phyloP scores from a whole-genome alignment of 2,888 invertebrate genomes.

The Macaria notata region DNA sequence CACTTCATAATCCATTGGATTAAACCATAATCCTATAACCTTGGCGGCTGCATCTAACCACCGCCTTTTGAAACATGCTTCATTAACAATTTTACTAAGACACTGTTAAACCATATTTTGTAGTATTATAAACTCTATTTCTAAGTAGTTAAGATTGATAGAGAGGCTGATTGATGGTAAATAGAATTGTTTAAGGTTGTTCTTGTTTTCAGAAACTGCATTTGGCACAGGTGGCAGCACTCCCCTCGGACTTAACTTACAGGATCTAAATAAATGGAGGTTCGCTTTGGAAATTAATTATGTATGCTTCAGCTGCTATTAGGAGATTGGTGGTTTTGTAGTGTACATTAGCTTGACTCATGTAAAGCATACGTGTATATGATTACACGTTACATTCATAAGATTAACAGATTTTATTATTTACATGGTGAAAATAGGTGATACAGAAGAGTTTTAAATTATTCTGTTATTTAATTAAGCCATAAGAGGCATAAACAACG shows the following conservation, averaged over 20 bases:
- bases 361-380: neutral
- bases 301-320: constrained; percentile 43
- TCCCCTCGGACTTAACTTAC: constrained; percentile 43
- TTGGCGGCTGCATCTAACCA: constrained; percentile 21
- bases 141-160: neutral
- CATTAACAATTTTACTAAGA: constrained; percentile 9
- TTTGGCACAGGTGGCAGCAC: constrained; percentile 59
- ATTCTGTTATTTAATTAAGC: too few species aligned
- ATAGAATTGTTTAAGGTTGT: constrained; percentile 1
- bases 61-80: constrained; percentile 16
- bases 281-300: constrained; percentile 54
- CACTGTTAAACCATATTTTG: neutral
- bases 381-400: too few species aligned
- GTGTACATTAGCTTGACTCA: neutral
- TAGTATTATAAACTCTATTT: neutral
- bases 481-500: too few species aligned
- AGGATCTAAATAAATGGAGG: constrained; percentile 46
- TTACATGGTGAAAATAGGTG: too few species aligned
- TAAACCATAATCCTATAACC: constrained; percentile 18
- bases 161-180: neutral
- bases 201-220: constrained; percentile 40
- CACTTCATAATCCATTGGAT: constrained; percentile 23
- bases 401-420: too few species aligned
- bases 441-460: too few species aligned
- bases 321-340: constrained; percentile 14